Base-by-base conservation (phyloP, 2,113 vertebrate species). In the Cynocephalus volans region DNA sequence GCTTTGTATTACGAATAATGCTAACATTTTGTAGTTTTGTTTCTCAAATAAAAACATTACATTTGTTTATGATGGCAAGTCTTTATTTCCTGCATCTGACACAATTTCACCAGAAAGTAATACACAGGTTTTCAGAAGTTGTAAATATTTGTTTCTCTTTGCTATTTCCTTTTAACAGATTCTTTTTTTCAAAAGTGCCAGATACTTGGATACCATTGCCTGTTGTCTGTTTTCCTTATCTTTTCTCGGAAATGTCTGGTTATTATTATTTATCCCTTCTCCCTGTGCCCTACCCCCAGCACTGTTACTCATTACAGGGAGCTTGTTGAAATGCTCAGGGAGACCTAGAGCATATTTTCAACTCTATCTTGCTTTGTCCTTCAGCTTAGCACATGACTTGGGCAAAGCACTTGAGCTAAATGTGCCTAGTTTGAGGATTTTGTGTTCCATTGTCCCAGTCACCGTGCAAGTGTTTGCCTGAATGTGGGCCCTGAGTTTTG, bases 1-100 rank as follows among this genome's bases (percentile, higher is more conserved):
- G 93, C 67, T 98, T 92, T 96, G 75, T 97, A 54, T 83, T 97
- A 93, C 95, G 70, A 95, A 90, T 94, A 86, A 90, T 96, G 7
- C 6, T 97, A 76, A 97, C 50, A 60, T 95, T 41, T 41, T 5
- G 64, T 97, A 58, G 52, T 60, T 86, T 10, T 96, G 26, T 96
- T 97, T 77, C 83, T 77, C 77, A 90, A 93, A 31, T 70, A 83
- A 97, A 95, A 92, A 17, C 13, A 54, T 79, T 98, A 92, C 9
- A 69, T 77, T 72, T 97, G 67, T 69, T 92, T 97, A 62, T 82
- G 87, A 85, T 45, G 50, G 56, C 76, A 96, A 93, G 65, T 93
- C 60, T 87, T 96, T 97, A 76, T 97, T 95, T 94, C 77, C 26
- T 96, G 52, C 69, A 76, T 93, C 36, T 95, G 58, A 97, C 54